Base-by-base conservation (phyloP, 2,888 invertebrate genomes). In the Drosophila macrospina region DNA sequence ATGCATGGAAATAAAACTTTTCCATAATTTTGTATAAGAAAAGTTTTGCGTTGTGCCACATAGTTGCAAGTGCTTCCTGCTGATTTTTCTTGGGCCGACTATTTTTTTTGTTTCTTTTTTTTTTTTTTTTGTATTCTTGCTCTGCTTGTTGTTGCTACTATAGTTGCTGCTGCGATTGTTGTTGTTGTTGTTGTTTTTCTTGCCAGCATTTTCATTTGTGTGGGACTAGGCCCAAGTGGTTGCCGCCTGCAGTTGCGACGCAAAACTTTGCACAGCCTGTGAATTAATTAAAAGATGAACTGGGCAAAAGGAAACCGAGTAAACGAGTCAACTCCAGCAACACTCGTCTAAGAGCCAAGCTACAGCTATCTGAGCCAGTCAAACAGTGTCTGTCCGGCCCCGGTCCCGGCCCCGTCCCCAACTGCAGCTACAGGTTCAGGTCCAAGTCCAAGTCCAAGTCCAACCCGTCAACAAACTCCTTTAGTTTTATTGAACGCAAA, bases 231-330 rank as follows among this genome's bases (percentile, higher is more conserved):
- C 82, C 74, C 80, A 85, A 85, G 85, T 87, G 87, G 81, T 78
- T 74, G 64, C 65, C 74, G 78, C 59, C 65, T 74, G 74, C 69
- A 78, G 74, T 73, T 65, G 78, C 15, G 56, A 55, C 63, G 36
- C 66, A 81, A 85, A 78, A 87, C 67, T 87, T 87, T 84, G 37
- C 82, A 69, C 81, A 74, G 74, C 75, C 86, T 85, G 82, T 85
- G 82, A 83, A 83, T 83, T 83, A 83, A 83, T 83, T 83, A 83
- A 87, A 87, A 85, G 88, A 85, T 83, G 86, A 83, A 87, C 82
- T 83, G 82, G 72, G 63, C 78, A 70, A 80, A 69, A 68, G 64
- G 69, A 73, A 71, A 51, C 67, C 34, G 41, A 69, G 74, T 55
- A 57, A 57, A 36, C 72, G 66, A 72, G 60, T 71, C 71, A 71